Evolutionary conservation across 2,797 vertebrate species (phyloP).

Genomic region (Onychomys leucogaster): DNA sequence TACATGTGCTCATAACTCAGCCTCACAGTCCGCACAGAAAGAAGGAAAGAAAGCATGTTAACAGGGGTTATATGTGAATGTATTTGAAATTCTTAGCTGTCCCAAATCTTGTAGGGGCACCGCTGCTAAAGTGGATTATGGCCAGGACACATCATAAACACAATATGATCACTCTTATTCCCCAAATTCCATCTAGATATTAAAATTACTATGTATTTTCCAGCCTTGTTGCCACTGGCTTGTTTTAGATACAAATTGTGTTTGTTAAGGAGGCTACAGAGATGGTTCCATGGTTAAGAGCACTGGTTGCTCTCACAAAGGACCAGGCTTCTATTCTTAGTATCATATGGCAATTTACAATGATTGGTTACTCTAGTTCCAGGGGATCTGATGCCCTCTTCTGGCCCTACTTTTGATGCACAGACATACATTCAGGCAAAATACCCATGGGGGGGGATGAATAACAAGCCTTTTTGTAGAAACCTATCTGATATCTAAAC

Average conservation of each 20-base stretch:
- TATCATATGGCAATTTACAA: background rate
- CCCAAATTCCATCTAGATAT: constrained; percentile 28
- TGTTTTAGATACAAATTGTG: background rate
- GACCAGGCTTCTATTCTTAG: background rate
- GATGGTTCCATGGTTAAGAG: background rate
- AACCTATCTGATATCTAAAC: background rate
- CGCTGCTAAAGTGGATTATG: constrained; percentile 17
- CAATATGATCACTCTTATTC: background rate
- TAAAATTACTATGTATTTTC: constrained; percentile 42
- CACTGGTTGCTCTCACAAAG: background rate
- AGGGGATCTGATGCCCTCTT: background rate
- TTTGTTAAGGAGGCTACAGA: background rate
- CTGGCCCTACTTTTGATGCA: background rate
- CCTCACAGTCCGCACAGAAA: background rate
- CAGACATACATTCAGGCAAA: background rate
- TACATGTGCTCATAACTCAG: background rate
- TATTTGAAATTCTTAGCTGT: background rate
- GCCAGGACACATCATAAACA: background rate
- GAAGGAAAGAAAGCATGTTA: background rate
- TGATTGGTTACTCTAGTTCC: background rate
- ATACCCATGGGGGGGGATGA: no score
- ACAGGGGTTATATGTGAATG: background rate
- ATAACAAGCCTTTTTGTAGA: background rate
- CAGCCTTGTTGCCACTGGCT: background rate
- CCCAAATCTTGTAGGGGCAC: background rate